These are phyloP conservation scores for Podiceps cristatus DNA, from an alignment of 2,113 vertebrate species.

Conservation along the genomic window DNA sequence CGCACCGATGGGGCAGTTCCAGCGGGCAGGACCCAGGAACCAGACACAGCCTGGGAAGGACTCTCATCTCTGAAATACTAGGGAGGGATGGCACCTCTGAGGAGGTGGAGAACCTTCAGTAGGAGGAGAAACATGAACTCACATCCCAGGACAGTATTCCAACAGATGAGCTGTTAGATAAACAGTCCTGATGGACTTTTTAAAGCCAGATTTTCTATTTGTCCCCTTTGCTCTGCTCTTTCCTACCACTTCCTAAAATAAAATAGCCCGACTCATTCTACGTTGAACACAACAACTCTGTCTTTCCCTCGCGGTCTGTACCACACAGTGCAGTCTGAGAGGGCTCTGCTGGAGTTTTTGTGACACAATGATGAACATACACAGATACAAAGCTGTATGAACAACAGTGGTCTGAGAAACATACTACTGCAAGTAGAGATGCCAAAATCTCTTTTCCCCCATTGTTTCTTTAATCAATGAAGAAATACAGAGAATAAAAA, in stretches of 20 bases:
- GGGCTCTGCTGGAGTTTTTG: not conserved
- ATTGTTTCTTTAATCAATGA: not conserved
- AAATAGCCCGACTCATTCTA: not conserved
- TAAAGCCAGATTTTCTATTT: not conserved
- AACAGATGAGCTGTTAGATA: not conserved
- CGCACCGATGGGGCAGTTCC: fast-evolving
- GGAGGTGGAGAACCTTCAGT: not conserved
- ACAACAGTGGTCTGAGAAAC: not conserved
- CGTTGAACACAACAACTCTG: not conserved
- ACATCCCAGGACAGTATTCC: not conserved
- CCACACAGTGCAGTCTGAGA: not conserved
- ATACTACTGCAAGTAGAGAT: not conserved
- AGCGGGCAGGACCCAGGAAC: not conserved
- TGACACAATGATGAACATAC: not conserved
- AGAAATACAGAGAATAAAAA: constrained; percentile 1
- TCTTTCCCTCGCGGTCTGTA: not conserved
- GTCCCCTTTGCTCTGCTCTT: not conserved
- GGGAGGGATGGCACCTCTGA: not conserved
- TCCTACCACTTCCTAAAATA: not conserved
- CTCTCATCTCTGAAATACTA: not conserved
- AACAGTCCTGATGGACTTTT: not conserved
- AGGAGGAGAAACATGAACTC: not conserved
- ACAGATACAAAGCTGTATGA: not conserved
- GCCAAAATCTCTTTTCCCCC: not conserved
- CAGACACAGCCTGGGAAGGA: not conserved